Conservation (phyloP, 2,888 invertebrate species). For the Mystacides longicornis region DNA sequence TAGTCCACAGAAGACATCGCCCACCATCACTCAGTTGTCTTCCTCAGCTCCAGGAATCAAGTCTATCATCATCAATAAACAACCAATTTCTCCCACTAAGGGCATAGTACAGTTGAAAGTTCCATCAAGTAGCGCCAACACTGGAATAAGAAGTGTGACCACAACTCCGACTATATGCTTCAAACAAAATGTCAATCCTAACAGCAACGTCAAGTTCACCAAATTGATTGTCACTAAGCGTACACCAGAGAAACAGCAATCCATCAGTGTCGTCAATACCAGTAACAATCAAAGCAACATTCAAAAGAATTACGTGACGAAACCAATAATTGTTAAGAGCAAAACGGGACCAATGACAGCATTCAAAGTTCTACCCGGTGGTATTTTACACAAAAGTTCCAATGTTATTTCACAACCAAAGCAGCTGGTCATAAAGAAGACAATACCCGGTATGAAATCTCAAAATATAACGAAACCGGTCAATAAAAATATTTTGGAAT, state of each 20-base stretch:
- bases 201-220: slow-evolving; percentile 32
- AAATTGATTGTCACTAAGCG: slow-evolving; percentile 40
- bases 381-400: slow-evolving; percentile 19
- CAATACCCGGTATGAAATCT: slow-evolving; percentile 12
- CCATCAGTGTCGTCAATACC: neutral
- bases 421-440: slow-evolving; percentile 21
- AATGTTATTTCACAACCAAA: slow-evolving; percentile 12
- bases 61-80: slow-evolving; percentile 25
- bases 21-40: neutral
- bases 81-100: slow-evolving; percentile 8
- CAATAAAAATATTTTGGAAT: slow-evolving; percentile 16
- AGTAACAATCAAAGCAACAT: slow-evolving; percentile 1
- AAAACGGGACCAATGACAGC: slow-evolving; percentile 19
- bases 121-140: slow-evolving; percentile 3
- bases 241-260: slow-evolving; percentile 9
- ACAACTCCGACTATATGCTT: slow-evolving; percentile 8
- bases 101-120: slow-evolving; percentile 21
- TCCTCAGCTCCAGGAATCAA: slow-evolving; percentile 14
- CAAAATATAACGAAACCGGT: slow-evolving; percentile 8
- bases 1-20: slow-evolving; percentile 6
- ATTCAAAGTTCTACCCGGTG: slow-evolving; percentile 21
- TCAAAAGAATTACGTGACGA: slow-evolving; percentile 11
- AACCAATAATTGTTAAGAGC: slow-evolving; percentile 21
- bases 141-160: neutral
- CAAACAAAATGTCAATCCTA: slow-evolving; percentile 12